Conservation (phyloP, 92 coral and sea anemone species). For the Pocillopora meandrina region DNA sequence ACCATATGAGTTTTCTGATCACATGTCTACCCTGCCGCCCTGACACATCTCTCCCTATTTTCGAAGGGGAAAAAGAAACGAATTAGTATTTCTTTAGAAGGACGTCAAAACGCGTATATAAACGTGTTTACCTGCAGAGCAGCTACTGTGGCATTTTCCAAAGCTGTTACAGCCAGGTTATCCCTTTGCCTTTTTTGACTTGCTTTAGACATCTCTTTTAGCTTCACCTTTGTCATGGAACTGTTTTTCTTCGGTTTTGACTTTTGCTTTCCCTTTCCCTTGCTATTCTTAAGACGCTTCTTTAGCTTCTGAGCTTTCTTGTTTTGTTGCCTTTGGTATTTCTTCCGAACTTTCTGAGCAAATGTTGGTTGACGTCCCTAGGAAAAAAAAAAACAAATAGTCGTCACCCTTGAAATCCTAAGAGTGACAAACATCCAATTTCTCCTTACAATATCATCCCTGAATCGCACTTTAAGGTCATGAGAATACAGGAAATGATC, state of each 20-base stretch:
- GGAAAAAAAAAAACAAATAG: neutral
- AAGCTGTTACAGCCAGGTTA: conserved; percentile 81
- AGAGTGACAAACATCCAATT: no score
- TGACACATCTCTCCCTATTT: no score
- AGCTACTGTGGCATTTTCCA: conserved; percentile 87
- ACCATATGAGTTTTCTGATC: no score
- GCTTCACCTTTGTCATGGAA: conserved; percentile 65
- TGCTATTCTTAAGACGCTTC: conserved; percentile 27
- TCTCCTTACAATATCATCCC: no score
- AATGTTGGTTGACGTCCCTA: conserved; percentile 70
- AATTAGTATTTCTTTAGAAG: neutral
- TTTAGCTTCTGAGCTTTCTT: conserved; percentile 73
- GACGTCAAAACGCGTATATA: neutral
- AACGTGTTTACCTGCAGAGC: conserved; percentile 72
- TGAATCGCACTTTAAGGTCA: no score
- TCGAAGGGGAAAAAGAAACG: neutral
- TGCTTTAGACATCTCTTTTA: conserved; percentile 55
- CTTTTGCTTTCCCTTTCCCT: conserved; percentile 64
- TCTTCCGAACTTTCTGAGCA: conserved; percentile 80
- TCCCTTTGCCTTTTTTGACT: conserved; percentile 44
- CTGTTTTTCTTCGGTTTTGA: conserved; percentile 49
- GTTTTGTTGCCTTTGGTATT: conserved; percentile 80
- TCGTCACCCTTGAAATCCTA: neutral
- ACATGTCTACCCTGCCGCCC: no score
- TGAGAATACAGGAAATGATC: no score